Base-by-base conservation (phyloP, 2,113 vertebrate genomes). In the Bothrops jararaca region DNA sequence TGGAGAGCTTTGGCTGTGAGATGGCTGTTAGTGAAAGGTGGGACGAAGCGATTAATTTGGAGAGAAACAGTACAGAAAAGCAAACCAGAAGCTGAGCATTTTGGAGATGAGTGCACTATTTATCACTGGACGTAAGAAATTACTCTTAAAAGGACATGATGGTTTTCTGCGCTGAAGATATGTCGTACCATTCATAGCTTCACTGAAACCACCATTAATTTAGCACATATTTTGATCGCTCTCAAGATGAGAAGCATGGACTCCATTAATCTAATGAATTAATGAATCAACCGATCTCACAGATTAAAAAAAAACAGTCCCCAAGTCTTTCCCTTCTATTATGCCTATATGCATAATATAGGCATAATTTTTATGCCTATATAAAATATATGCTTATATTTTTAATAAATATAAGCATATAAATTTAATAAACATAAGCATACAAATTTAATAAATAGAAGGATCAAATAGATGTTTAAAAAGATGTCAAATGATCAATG, bases 1-100 rank as follows among this genome's bases (percentile, higher is more conserved):
- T 52, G 93, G 88, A 85, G 69, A 54, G 64, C 86, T 90, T 90
- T 91, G 94, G 80, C 89, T 90, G 88, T 8, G 29, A 69, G 57
- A 86, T 34, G 86, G 24, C 87, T 92, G 91, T 39, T n/a, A 80
- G 53, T 10, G 29, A 88, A 95, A 45, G 22, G 4, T 6, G 24
- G 3, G 23, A n/a, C 1, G 5, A n/a, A 39, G 7, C n/a, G 13
- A 10, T 42, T 45, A 50, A n/a, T 50, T 13, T 58, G 22, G 13
- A 57, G n/a, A 86, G 22, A 64, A 15, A 50, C 13, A 50, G 6
- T 9, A 29, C 48, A 64, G 80, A 60, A 80, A 39, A 80, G 3
- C 74, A 80, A 60, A 86, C 3, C 11, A 86, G 20, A 80, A 9
- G 8, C 20, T 5, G 89, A 50, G 13, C n/a, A 11, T 50, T 52